A percentile compares a stretch with the other conserved stretches of the same genome.
phyloP scores from a whole-genome alignment of 2,797 vertebrate genomes.

The Carcharodon carcharias region DNA sequence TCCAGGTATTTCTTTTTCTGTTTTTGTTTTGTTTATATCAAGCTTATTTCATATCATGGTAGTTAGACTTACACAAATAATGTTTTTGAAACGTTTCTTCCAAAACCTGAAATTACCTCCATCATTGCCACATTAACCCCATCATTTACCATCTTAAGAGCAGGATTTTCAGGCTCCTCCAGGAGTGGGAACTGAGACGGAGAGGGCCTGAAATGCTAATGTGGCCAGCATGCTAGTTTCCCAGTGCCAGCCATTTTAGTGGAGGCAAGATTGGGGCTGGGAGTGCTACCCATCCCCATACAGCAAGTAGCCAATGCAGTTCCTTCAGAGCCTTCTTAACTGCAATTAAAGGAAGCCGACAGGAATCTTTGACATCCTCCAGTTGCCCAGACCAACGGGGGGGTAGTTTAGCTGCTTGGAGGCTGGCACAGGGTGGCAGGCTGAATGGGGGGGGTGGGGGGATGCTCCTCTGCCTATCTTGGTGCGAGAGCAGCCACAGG shows the following conservation, averaged over 20 bases:
- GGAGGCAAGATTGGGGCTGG: background rate
- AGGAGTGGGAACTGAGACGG: background rate
- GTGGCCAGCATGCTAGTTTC: background rate
- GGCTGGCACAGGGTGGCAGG: background rate
- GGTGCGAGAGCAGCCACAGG: background rate
- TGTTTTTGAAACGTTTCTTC: background rate
- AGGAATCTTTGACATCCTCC: background rate
- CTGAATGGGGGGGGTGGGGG: too few species aligned
- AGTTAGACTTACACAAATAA: background rate
- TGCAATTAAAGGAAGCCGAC: background rate
- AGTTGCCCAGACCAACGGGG: background rate
- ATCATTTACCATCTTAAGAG: too few species aligned
- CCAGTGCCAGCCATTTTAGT: background rate
- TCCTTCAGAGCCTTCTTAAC: background rate
- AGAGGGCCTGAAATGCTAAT: background rate
- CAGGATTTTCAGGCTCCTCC: background rate
- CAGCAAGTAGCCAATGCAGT: background rate
- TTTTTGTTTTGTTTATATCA: background rate
- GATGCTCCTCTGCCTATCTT: background rate
- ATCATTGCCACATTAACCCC: too few species aligned
- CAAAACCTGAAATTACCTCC: background rate
- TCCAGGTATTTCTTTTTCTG: too few species aligned
- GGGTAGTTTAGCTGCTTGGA: background rate
- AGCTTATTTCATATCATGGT: background rate
- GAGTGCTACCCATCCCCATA: background rate